Base-by-base conservation (phyloP, 2,113 vertebrate genomes). In the Podarcis cretensis region DNA sequence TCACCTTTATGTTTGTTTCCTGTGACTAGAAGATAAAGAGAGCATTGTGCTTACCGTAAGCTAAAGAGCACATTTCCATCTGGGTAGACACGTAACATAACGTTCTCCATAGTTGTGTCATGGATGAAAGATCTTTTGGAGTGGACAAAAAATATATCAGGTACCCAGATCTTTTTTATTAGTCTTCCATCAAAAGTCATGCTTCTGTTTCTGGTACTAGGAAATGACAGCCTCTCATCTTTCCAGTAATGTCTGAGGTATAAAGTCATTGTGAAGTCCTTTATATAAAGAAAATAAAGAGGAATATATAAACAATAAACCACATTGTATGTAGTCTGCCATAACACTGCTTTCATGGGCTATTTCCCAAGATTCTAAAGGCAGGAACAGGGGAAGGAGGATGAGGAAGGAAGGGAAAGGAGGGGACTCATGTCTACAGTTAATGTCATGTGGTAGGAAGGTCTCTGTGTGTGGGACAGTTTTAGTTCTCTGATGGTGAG, bases 141-240 rank as follows among this genome's bases (percentile, higher is more conserved):
- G 94, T 99, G 99, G 79, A 99, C 99, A 0, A 99, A 99, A 91
- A 99, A 99, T 98, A 99, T 99, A 94, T 99, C 99, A 0, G 99
- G 99, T 2, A 99, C 99, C 99, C 99, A 99, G 90, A 99, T 99
- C 96, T 99, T 99, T 96, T 99, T 99, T 90, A 98, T 98, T 88
- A 99, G 96, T 48, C 99, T 97, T 79, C 99, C 98, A 18, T 99
- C 99, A 5, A 99, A 99, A 2, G 99, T 99, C 99, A 99, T 99
- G 96, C 98, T 99, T 90, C 98, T 98, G 95, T 99, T 99, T 96
- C 98, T 99, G 93, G 97, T 98, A 96, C 99, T 99, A 0, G 98
- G 98, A 90, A 99, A 99, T 10, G 98, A 97, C 87, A 99, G 91
- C 21, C 99, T 97, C 95, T 99, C 98, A 0, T 99, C 99, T 92